Percentiles rank a stretch among this genome's conserved stretches.
phyloP scores from a whole-genome alignment of 2,797 vertebrate genomes.

The Setipinna tenuifilis region DNA sequence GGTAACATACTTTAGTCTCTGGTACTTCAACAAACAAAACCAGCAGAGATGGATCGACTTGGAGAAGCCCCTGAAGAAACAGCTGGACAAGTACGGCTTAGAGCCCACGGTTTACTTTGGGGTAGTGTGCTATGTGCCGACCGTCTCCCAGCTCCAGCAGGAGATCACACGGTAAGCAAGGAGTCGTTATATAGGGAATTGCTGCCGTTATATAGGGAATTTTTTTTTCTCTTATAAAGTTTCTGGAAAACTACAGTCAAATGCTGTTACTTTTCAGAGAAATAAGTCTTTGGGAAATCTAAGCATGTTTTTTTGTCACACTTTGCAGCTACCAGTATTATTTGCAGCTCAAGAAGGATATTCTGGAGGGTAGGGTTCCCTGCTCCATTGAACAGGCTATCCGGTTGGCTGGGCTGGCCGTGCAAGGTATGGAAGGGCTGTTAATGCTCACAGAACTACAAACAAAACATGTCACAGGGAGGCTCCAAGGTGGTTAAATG shows the following conservation, averaged over 20 bases:
- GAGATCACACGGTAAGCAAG: conserved; percentile 92
- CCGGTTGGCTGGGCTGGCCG: conserved; percentile 92
- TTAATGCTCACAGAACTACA: not conserved
- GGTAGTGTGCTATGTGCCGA: conserved; percentile 94
- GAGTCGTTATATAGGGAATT: not conserved
- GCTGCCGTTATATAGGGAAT: too few relatives aligned
- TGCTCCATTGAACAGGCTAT: conserved; percentile 93
- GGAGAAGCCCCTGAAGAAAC: conserved; percentile 97
- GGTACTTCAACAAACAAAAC: conserved; percentile 98
- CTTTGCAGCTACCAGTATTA: conserved; percentile 97
- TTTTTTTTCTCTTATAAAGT: not conserved
- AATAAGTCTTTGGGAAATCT: not conserved
- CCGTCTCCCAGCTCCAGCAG: conserved; percentile 91
- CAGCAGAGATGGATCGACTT: conserved; percentile 97
- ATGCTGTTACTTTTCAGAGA: not conserved
- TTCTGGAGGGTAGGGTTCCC: conserved; percentile 93
- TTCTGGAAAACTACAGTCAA: not conserved
- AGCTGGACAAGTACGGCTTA: conserved; percentile 94
- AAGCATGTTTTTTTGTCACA: conserved; percentile 27
- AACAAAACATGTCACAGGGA: not conserved
- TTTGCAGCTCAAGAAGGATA: conserved; percentile 95
- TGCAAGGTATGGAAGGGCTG: conserved; percentile 85
- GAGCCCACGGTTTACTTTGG: conserved; percentile 97
- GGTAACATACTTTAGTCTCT: conserved; percentile 97
- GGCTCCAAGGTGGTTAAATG: too few relatives aligned